Conservation (phyloP, 2,797 vertebrate genomes). For the Malurus leucopterus region DNA sequence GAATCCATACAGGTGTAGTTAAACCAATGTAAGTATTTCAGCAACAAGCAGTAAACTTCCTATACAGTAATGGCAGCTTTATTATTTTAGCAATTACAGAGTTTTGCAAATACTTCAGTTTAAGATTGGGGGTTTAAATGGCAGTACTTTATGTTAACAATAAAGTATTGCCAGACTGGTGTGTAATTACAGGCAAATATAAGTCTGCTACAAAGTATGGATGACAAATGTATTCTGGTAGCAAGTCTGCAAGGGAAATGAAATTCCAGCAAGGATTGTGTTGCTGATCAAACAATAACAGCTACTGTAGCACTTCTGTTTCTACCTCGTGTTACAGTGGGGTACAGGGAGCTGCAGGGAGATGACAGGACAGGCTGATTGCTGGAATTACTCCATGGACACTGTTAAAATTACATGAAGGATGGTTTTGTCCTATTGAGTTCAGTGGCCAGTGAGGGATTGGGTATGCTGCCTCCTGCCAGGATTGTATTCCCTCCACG, state of each 20-base stretch:
- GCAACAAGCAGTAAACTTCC: constrained; percentile 16
- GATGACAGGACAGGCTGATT: not conserved
- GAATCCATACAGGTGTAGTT: not conserved
- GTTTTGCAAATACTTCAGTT: constrained; percentile 29
- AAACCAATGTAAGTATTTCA: not conserved
- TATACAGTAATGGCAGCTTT: constrained; percentile 12
- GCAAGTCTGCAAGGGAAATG: constrained; percentile 28
- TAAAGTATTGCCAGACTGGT: constrained; percentile 38
- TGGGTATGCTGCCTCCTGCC: not conserved
- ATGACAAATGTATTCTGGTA: constrained; percentile 44
- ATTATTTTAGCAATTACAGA: constrained; percentile 39
- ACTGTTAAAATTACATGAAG: not conserved
- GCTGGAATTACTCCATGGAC: not conserved
- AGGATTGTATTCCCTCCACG: not conserved
- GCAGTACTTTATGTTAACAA: constrained; percentile 42
- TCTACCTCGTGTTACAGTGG: not conserved
- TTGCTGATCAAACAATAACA: constrained; percentile 38
- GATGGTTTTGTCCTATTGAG: not conserved
- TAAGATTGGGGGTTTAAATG: constrained; percentile 21
- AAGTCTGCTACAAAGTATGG: constrained; percentile 34
- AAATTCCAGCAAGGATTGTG: constrained; percentile 32
- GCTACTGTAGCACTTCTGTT: not conserved
- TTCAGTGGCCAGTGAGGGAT: not conserved
- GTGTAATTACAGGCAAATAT: constrained; percentile 48
- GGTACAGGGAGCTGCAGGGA: not conserved